These are phyloP conservation scores for Emberiza fucata DNA, from an alignment of 2,113 vertebrate genomes.

Conservation along the genomic window DNA sequence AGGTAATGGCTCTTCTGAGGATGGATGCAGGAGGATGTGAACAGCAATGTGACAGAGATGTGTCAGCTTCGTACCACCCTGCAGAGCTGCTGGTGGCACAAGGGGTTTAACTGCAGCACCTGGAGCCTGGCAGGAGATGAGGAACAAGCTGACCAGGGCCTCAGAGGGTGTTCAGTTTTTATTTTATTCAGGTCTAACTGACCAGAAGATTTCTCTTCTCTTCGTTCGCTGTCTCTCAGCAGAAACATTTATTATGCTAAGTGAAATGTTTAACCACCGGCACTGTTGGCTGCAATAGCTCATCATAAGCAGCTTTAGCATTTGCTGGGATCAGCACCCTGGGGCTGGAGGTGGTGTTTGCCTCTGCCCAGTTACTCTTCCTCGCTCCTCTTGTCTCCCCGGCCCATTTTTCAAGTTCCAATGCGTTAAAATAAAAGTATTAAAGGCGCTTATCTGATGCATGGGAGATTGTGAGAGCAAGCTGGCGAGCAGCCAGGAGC, in stretches of 20 bases:
- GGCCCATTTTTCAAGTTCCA: not conserved
- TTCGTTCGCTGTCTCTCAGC: not conserved
- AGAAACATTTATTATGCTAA: not conserved
- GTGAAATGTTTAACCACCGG: not conserved
- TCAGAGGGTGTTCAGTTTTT: not conserved
- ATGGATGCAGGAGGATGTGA: not conserved
- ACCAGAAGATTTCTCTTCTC: not conserved
- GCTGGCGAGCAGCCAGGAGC: slow-evolving; percentile 52
- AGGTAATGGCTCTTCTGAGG: not conserved
- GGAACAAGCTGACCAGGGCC: not conserved
- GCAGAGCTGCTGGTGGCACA: not conserved
- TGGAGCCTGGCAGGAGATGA: not conserved
- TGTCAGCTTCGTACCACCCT: not conserved
- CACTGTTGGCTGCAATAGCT: not conserved
- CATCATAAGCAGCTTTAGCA: not conserved
- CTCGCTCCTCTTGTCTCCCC: rapidly evolving
- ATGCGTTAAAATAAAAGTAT: not conserved
- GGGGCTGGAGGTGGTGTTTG: not conserved
- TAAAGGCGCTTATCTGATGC: not conserved
- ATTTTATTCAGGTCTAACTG: not conserved
- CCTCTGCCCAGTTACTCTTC: not conserved
- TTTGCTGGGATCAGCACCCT: not conserved
- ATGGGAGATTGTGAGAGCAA: not conserved
- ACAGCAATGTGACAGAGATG: not conserved
- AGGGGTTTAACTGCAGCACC: not conserved